Conservation (phyloP, 2,888 invertebrate species). For the Electrophaes corylata region DNA sequence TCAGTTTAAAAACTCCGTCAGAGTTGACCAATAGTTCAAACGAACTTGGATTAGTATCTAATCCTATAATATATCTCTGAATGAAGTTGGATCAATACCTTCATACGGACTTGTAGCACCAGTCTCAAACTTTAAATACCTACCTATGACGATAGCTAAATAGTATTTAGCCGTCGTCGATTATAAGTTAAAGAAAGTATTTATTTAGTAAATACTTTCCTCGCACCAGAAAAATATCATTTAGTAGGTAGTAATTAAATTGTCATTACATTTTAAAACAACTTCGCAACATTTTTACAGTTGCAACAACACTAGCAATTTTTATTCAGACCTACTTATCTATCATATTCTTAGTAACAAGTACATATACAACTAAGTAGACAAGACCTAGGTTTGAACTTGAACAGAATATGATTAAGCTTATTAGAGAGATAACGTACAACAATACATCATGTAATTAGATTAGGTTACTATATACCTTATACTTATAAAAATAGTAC, state of each 20-base stretch:
- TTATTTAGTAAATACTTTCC: no score
- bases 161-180: no score
- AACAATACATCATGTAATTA: constrained; percentile 8
- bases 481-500: constrained; percentile 10
- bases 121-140: neutral
- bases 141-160: neutral
- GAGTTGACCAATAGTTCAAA: neutral
- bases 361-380: neutral
- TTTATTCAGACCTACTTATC: no score
- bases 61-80: neutral
- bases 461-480: constrained; percentile 2
- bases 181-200: no score
- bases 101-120: neutral
- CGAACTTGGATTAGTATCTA: neutral
- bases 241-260: no score
- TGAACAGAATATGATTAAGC: constrained; percentile 17
- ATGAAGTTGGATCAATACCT: neutral
- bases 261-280: no score
- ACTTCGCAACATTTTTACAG: no score
- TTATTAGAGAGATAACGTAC: constrained; percentile 22
- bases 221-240: no score
- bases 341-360: no score
- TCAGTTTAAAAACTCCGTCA: neutral
- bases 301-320: no score
- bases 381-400: constrained; percentile 7